Base-by-base conservation (phyloP, 2,797 vertebrate genomes). In the Tangara arthus region DNA sequence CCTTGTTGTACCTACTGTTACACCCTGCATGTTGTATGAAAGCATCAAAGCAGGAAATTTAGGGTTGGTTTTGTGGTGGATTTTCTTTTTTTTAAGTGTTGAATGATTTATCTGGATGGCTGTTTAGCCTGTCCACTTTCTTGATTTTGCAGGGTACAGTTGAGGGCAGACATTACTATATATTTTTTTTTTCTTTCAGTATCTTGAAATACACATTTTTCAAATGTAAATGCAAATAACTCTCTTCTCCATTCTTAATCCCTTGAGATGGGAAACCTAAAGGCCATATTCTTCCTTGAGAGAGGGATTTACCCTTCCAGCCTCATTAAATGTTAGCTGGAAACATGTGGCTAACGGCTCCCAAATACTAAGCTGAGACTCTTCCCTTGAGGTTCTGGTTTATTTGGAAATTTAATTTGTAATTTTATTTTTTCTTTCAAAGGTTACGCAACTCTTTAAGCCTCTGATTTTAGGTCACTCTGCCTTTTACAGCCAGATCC, bases 341-440 rank as follows among this genome's bases (percentile, higher is more conserved):
- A 73, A 93, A 94, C 27, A 12, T 77, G 75, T 78, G 91, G 91
- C 88, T 76, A 63, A 93, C 11, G 35, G 80, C 65, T 89, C 46
- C 42, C 0, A 4, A 23, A 13, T 52, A 52, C 26, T 35, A 71
- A 83, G 69, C 75, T 65, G 61, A 92, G 53, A 50, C 41, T 83
- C 57, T 91, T 96, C 85, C 89, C 87, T 69, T 47, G 92, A 90
- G 91, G 76, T 86, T 88, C 53, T 55, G 21, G 60, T 96, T 95
- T 90, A 92, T 94, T 94, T 93, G 55, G 91, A 91, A 86, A 94
- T 93, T 85, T 57, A 93, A 94, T 79, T 95, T 91, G 46, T 85
- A 41, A 21, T 70, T 56, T 41, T 50, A 39, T 61, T 64, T 65
- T 61, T 65, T 32, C 50, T 69, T 79, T 77, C 70, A 57, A 91